These are phyloP conservation scores for Valencia hispanica DNA, from an alignment of 2,797 vertebrate genomes.

Conservation along the genomic window DNA sequence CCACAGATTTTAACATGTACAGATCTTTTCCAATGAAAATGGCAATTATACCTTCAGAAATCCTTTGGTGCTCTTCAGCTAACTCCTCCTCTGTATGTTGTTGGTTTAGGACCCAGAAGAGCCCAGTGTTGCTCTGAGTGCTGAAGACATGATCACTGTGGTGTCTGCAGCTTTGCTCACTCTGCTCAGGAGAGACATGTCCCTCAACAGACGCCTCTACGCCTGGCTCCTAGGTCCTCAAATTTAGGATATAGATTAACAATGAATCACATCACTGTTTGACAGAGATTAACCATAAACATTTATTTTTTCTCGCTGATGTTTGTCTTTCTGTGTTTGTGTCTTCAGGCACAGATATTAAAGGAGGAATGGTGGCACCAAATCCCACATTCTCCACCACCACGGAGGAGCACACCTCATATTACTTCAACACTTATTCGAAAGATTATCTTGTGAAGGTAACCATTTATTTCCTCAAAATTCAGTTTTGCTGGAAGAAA, in stretches of 20 bases:
- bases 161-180: slow-evolving; percentile 90
- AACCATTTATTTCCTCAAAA: slow-evolving; percentile 16
- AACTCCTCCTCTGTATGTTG: slow-evolving; percentile 22
- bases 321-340: slow-evolving; percentile 6
- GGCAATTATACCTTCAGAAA: background rate
- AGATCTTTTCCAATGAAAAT: background rate
- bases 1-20: background rate
- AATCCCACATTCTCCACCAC: slow-evolving; percentile 79
- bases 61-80: background rate
- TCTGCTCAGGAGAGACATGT: slow-evolving; percentile 97
- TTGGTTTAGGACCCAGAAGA: slow-evolving; percentile 73
- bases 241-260: background rate
- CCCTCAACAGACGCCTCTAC: slow-evolving; percentile 94
- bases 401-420: slow-evolving; percentile 85
- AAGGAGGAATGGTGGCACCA: slow-evolving; percentile 86
- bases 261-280: background rate
- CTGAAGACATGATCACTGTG: slow-evolving; percentile 82
- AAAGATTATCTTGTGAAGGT: slow-evolving; percentile 93
- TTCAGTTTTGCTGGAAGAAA: background rate
- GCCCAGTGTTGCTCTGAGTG: slow-evolving; percentile 77
- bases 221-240: slow-evolving; percentile 93
- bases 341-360: slow-evolving; percentile 88
- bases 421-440: slow-evolving; percentile 93
- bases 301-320: slow-evolving; percentile 8
- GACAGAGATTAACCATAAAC: background rate